A percentile compares a stretch with the other conserved stretches of the same genome.
Conservation (phyloP, 1,140 invertebrate genomes). For the Hormaphis cornu region DNA sequence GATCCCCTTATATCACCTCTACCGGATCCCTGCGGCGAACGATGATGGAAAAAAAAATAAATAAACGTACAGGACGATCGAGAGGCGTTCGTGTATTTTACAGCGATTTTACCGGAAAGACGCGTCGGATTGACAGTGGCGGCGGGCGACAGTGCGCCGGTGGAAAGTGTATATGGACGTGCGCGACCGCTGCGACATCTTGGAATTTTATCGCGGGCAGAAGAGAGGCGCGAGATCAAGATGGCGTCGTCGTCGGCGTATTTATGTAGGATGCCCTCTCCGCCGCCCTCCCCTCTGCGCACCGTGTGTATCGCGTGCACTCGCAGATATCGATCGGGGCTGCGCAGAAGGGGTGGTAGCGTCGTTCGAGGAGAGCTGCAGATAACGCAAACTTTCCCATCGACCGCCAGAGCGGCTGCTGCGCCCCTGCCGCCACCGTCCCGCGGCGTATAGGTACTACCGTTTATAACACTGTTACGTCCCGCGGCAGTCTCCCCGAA, state of each 20-base stretch:
- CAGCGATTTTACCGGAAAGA: no score
- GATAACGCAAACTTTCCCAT: slow-evolving; percentile 32
- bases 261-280: not conserved
- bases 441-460: not conserved
- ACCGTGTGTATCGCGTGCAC: not conserved
- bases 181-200: slow-evolving; percentile 10
- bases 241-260: slow-evolving; percentile 16
- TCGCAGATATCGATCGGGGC: slow-evolving; percentile 26
- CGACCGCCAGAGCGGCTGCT: slow-evolving; percentile 9
- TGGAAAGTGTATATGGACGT: not conserved
- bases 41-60: no score
- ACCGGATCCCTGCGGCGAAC: no score
- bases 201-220: slow-evolving; percentile 27
- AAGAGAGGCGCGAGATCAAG: slow-evolving; percentile 30
- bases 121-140: not conserved
- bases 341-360: slow-evolving; percentile 6
- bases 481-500: not conserved
- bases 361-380: slow-evolving; percentile 26
- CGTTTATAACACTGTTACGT: no score
- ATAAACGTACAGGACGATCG: no score
- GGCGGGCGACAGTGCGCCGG: not conserved
- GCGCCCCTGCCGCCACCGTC: not conserved
- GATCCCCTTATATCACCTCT: no score
- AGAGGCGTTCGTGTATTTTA: no score
- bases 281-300: slow-evolving; percentile 1